These are phyloP conservation scores for Nomada ruficornis DNA, from an alignment of 2,888 invertebrate genomes.

Conservation along the genomic window DNA sequence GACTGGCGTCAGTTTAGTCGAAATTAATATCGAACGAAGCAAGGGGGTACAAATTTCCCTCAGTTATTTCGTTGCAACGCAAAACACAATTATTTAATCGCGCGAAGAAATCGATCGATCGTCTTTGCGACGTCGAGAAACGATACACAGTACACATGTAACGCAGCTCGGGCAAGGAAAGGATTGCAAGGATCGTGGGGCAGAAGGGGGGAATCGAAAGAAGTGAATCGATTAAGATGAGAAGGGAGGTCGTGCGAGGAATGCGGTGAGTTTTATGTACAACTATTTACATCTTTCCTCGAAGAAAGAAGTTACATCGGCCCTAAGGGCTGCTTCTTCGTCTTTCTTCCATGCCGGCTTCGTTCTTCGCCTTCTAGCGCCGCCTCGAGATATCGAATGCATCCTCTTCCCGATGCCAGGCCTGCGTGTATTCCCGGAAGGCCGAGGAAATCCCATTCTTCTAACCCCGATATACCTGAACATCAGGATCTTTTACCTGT, in stretches of 20 bases:
- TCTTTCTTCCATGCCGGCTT: slow-evolving; percentile 35
- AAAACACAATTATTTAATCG: neutral
- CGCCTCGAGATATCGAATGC: slow-evolving; percentile 2
- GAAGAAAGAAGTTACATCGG: slow-evolving; percentile 59
- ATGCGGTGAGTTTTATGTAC: slow-evolving; percentile 80
- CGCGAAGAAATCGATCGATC: slow-evolving; percentile 12
- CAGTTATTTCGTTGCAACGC: neutral
- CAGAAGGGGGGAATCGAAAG: slow-evolving; percentile 24
- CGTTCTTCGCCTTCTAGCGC: slow-evolving; percentile 12
- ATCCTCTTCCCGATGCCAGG: neutral
- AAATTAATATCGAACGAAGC: neutral
- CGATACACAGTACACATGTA: slow-evolving; percentile 21
- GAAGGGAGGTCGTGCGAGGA: slow-evolving; percentile 73
- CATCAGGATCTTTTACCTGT: neutral
- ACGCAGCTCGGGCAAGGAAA: slow-evolving; percentile 34
- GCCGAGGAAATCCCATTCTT: neutral
- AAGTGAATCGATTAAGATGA: slow-evolving; percentile 70
- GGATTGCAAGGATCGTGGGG: slow-evolving; percentile 20
- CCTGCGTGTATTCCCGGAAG: neutral
- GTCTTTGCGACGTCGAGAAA: slow-evolving; percentile 19
- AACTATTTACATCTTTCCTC: slow-evolving; percentile 77
- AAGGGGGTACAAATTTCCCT: neutral
- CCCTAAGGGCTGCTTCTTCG: slow-evolving; percentile 42
- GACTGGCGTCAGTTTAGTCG: neutral
- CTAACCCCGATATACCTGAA: neutral